Conservation (phyloP, 1,140 invertebrate species). For the Eriosoma lanigerum region DNA sequence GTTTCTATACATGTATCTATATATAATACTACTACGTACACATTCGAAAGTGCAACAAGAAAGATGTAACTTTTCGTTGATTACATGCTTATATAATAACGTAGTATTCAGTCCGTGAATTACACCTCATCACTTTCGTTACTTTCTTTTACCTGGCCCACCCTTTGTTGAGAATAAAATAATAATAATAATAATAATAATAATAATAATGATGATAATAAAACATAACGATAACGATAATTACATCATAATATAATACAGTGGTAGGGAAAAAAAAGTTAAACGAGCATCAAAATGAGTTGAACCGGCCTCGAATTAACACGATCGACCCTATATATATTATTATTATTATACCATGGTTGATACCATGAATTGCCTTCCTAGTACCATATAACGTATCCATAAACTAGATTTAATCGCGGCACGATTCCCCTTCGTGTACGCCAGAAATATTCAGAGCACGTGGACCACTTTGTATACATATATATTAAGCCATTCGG, state of each 20-base stretch:
- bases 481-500: not conserved
- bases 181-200: not conserved
- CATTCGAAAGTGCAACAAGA: not conserved
- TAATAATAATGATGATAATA: not conserved
- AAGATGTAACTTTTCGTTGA: not conserved
- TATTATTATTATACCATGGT: not conserved
- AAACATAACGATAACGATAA: not conserved
- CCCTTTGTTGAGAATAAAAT: not conserved
- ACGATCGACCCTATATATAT: not conserved
- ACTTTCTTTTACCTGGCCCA: not conserved
- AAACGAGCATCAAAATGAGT: conserved; percentile 27
- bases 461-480: conserved; percentile 30
- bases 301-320: conserved; percentile 28
- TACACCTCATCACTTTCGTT: conserved; percentile 9
- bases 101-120: not conserved
- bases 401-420: conserved; percentile 50
- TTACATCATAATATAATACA: not conserved
- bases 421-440: conserved; percentile 6
- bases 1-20: not conserved
- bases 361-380: conserved; percentile 39
- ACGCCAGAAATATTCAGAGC: conserved; percentile 33
- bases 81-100: not conserved
- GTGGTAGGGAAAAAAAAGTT: conserved; percentile 1
- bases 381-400: conserved; percentile 29
- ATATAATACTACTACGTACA: conserved; percentile 6